phyloP scores from a whole-genome alignment of 2,113 vertebrate genomes.

The Oryzias javanicus region DNA sequence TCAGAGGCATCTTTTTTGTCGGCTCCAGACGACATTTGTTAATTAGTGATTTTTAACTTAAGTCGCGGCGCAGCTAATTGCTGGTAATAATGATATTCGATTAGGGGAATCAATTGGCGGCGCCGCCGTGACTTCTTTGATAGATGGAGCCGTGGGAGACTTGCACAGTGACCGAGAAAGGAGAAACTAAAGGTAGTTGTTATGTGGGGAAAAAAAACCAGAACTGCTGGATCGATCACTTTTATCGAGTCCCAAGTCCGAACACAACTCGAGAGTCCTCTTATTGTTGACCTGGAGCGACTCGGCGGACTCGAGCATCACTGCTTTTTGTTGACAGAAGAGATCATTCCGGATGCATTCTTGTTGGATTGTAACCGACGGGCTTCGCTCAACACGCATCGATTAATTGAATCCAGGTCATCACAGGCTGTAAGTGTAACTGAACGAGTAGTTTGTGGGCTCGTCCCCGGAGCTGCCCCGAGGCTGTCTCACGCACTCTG shows the following conservation, averaged over 20 bases:
- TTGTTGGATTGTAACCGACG: slow-evolving; percentile 5
- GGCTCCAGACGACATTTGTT: slow-evolving; percentile 34
- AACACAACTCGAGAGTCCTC: slow-evolving; percentile 26
- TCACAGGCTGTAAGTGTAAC: slow-evolving; percentile 15
- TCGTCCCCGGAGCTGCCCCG: slow-evolving; percentile 29
- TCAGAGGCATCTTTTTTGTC: background rate
- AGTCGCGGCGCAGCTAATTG: slow-evolving; percentile 67
- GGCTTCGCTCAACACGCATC: background rate
- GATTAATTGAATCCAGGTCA: slow-evolving; percentile 15
- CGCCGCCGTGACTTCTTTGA: slow-evolving; percentile 62
- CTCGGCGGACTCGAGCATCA: no score
- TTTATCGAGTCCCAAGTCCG: slow-evolving; percentile 48
- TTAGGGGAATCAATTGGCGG: slow-evolving; percentile 71
- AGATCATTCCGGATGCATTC: background rate
- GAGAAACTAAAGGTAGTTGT: no score
- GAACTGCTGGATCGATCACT: slow-evolving; percentile 42
- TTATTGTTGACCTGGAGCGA: background rate
- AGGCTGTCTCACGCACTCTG: slow-evolving; percentile 30
- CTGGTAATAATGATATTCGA: slow-evolving; percentile 70
- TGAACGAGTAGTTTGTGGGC: slow-evolving; percentile 24
- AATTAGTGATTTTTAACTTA: slow-evolving; percentile 63
- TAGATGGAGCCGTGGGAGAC: slow-evolving; percentile 43
- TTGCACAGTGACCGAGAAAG: slow-evolving; percentile 23
- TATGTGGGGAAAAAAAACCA: no score
- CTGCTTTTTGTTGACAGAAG: no score